Evolutionary conservation across 2,888 invertebrate species (phyloP).

Genomic region (Ectobius pallidus): DNA sequence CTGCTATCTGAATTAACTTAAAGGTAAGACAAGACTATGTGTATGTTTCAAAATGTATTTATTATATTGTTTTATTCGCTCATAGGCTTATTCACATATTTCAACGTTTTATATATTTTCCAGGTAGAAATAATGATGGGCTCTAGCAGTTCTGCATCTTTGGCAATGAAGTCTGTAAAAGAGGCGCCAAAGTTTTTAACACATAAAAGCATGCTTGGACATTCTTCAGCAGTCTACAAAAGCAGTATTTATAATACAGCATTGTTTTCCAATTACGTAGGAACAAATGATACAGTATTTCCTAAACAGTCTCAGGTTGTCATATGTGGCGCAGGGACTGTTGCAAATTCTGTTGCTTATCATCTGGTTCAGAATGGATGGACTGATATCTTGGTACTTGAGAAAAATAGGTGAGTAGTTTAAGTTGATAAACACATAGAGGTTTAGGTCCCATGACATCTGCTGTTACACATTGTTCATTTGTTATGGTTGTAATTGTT

Average conservation of each 20-base stretch:
- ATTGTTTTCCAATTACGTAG: not conserved
- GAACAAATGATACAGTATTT: conserved; percentile 12
- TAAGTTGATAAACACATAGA: not conserved
- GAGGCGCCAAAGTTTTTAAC: not conserved
- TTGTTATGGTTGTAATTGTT: no score
- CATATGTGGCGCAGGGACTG: conserved; percentile 71
- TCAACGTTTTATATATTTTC: no score
- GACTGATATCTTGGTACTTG: conserved; percentile 71
- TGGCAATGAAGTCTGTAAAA: not conserved
- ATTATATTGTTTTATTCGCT: no score
- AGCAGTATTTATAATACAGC: not conserved
- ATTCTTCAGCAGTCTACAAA: not conserved
- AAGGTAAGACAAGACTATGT: no score
- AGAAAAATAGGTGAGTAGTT: conserved; percentile 62
- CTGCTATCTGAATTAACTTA: no score
- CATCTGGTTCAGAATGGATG: conserved; percentile 71
- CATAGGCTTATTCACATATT: no score
- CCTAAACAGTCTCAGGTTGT: conserved; percentile 59
- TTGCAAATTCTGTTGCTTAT: conserved; percentile 77
- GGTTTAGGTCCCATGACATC: no score
- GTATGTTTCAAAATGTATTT: no score
- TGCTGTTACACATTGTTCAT: no score
- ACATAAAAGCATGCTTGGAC: not conserved
- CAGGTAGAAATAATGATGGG: not conserved
- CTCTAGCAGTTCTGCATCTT: not conserved